Base-by-base conservation (phyloP, 2,113 vertebrate species). In the Deroptyus accipitrinus region DNA sequence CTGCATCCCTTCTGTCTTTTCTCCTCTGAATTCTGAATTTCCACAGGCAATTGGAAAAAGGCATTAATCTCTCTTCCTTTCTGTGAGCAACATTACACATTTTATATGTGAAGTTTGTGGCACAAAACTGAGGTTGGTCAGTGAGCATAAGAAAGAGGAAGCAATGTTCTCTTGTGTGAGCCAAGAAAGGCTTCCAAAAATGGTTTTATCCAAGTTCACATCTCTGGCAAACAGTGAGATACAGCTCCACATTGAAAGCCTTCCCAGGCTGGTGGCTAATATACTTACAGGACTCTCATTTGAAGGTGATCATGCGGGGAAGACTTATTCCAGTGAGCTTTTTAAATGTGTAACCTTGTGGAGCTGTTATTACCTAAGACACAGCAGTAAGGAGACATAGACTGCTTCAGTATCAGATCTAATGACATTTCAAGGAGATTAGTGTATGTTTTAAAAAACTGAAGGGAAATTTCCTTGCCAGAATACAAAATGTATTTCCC, bases 301-400 rank as follows among this genome's bases (percentile, higher is more conserved):
- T 90, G 83, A 92, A 90, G 52, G 84, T 94, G 89, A 87, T 88
- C 79, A 49, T 90, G 63, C 51, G 77, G 84, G 30, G 57, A 80
- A 89, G 77, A 82, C 24, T 63, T 94, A 86, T 92, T 94, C 22
- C 95, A 92, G 85, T 55, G 78, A 95, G 44, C 13, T 82, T 91
- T 89, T 95, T 83, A 59, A 48, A 37, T n/a, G 31, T 82, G 55
- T 44, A 51, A 52, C 42, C 69, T 90, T 82, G 69, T 78, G 61
- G 44, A 84, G 28, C 49, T 94, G 94, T 94, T 63, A 64, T 82
- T 90, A n/a, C 25, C 46, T 42, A 41, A 87, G 62, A 80, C 31
- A 52, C 39, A 48, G 19, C 31, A 44, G 46, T 19, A 88, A 52
- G 69, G 59, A 74, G 28, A 52, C 46, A n/a, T 7, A 55, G 46